phyloP scores from a whole-genome alignment of 2,888 invertebrate species.

The Gonocerus acuteangulatus region DNA sequence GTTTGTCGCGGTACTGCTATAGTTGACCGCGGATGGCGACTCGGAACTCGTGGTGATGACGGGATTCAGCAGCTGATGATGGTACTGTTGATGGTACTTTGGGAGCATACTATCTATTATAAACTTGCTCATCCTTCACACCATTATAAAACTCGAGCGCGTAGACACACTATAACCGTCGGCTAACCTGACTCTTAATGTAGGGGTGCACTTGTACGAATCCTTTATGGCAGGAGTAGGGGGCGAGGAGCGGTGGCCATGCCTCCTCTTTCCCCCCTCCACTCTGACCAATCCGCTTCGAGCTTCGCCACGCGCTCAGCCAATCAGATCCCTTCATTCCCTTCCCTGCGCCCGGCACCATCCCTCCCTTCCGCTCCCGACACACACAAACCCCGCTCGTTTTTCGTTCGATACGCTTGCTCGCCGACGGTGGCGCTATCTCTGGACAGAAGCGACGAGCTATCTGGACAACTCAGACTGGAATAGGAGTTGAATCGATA shows the following conservation, averaged over 20 bases:
- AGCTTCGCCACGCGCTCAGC: slow-evolving; percentile 39
- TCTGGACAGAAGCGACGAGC: slow-evolving; percentile 7
- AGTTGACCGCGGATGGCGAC: slow-evolving; percentile 54
- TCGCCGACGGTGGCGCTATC: slow-evolving; percentile 20
- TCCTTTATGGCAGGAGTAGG: slow-evolving; percentile 34
- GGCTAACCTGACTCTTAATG: slow-evolving; percentile 28
- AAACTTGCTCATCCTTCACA: slow-evolving; percentile 78
- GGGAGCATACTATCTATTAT: slow-evolving; percentile 97
- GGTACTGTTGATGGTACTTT: slow-evolving; percentile 72
- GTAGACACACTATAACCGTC: slow-evolving; percentile 27
- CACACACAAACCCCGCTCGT: slow-evolving; percentile 16
- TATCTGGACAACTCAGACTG: not conserved
- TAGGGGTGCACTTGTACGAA: slow-evolving; percentile 34
- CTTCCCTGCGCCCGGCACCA: slow-evolving; percentile 8
- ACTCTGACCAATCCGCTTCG: slow-evolving; percentile 39
- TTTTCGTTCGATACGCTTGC: slow-evolving; percentile 26
- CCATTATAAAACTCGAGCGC: slow-evolving; percentile 31
- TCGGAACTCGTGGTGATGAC: slow-evolving; percentile 50
- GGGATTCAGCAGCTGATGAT: slow-evolving; percentile 57
- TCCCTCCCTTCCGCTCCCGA: slow-evolving; percentile 27
- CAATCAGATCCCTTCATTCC: slow-evolving; percentile 28
- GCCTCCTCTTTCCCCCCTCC: slow-evolving; percentile 21
- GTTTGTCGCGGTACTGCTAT: slow-evolving; percentile 45
- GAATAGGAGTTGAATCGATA: slow-evolving; percentile 7
- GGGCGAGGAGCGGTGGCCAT: slow-evolving; percentile 23